Conservation (phyloP, 2,888 invertebrate species). For the Mayetiola destructor region DNA sequence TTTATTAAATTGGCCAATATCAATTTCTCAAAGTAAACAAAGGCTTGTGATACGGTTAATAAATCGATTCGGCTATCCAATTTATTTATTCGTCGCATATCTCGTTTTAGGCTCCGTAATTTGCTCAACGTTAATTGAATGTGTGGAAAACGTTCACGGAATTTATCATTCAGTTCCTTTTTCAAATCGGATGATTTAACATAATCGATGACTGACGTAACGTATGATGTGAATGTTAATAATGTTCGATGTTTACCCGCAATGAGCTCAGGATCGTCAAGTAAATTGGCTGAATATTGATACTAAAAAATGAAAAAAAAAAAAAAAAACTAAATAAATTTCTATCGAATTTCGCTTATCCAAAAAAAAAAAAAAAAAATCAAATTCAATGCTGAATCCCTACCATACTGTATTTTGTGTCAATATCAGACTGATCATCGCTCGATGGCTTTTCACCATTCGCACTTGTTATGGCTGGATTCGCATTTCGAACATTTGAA, state of each 20-base stretch:
- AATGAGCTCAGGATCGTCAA: conserved; percentile 86
- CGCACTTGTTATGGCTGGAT: conserved; percentile 27
- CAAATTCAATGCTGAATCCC: not conserved
- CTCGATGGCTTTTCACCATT: conserved; percentile 22
- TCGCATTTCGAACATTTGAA: conserved; percentile 28
- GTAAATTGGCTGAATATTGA: conserved; percentile 66
- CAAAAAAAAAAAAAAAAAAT: not conserved
- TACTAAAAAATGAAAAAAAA: conserved; percentile 16
- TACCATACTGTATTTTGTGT: not conserved
- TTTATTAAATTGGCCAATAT: conserved; percentile 83
- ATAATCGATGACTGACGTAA: conserved; percentile 94
- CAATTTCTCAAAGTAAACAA: conserved; percentile 96
- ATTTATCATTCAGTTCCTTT: conserved; percentile 93
- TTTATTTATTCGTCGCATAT: conserved; percentile 86
- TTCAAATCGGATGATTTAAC: conserved; percentile 90
- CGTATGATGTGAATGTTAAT: conserved; percentile 75
- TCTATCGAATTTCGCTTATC: not conserved
- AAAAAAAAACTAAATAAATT: not conserved
- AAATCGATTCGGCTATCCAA: conserved; percentile 71
- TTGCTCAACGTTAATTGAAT: conserved; percentile 91
- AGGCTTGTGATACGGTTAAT: conserved; percentile 87
- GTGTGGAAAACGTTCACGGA: conserved; percentile 85
- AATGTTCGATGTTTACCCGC: conserved; percentile 79
- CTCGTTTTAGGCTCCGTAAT: conserved; percentile 85
- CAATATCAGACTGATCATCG: conserved; percentile 21